A percentile compares a stretch with the other conserved stretches of the same genome.
These are phyloP conservation scores for Platycnemis pennipes DNA, from an alignment of 2,888 invertebrate genomes.

Conservation along the genomic window DNA sequence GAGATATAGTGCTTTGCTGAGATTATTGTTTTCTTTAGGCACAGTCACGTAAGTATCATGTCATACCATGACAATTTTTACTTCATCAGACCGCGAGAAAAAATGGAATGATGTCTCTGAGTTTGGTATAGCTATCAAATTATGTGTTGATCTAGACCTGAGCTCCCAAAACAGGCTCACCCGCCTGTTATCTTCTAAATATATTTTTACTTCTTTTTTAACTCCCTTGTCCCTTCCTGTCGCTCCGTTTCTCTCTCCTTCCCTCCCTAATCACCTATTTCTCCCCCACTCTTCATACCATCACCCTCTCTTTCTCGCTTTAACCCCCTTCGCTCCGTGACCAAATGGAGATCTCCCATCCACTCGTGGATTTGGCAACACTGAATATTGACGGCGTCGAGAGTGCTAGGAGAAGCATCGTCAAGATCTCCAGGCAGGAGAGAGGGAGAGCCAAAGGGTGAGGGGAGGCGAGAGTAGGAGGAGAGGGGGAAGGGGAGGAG, in stretches of 20 bases:
- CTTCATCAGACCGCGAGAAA: too few relatives aligned
- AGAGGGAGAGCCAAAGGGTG: neutral
- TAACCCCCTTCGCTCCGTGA: conserved; percentile 55
- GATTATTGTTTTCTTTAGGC: too few relatives aligned
- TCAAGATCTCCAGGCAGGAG: conserved; percentile 52
- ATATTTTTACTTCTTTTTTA: too few relatives aligned
- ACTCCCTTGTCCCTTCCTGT: neutral
- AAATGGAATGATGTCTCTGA: too few relatives aligned
- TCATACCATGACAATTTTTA: too few relatives aligned
- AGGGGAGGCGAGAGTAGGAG: neutral
- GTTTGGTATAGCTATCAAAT: too few relatives aligned
- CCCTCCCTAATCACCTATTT: neutral
- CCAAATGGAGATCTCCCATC: conserved; percentile 59
- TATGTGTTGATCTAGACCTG: too few relatives aligned
- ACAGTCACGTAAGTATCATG: too few relatives aligned
- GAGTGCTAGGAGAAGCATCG: conserved; percentile 45
- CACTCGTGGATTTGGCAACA: conserved; percentile 61
- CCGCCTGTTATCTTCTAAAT: too few relatives aligned
- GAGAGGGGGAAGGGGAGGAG: neutral
- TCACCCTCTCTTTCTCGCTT: neutral
- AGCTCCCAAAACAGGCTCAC: too few relatives aligned
- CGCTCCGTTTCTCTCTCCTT: neutral
- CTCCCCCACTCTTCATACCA: neutral
- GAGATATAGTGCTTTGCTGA: too few relatives aligned
- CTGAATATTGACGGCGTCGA: conserved; percentile 58